Evolutionary conservation across 2,797 vertebrate genomes (phyloP).

Genomic region (Spinus pinus): DNA sequence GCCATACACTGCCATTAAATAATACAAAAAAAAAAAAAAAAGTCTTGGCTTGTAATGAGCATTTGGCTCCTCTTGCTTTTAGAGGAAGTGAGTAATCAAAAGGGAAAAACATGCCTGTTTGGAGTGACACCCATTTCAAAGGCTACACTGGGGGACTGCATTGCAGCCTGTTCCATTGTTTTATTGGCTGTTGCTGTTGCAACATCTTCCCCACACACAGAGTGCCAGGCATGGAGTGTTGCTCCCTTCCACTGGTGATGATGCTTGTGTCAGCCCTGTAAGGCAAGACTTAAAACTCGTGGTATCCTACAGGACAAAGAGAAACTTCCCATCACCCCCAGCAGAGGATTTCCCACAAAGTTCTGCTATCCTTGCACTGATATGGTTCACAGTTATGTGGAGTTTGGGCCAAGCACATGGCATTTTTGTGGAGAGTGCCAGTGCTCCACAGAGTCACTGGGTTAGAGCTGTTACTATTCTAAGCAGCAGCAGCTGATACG

Average conservation of each 20-base stretch:
- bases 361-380: neutral
- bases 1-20: slow-evolving; percentile 57
- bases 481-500: slow-evolving; percentile 42
- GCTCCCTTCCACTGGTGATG: neutral
- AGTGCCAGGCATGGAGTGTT: neutral
- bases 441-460: neutral
- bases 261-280: neutral
- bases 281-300: neutral
- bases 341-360: neutral
- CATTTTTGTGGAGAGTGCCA: neutral
- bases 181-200: neutral
- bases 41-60: slow-evolving; percentile 32
- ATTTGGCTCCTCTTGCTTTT: slow-evolving; percentile 55
- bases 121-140: slow-evolving; percentile 1
- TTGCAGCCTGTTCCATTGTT: neutral
- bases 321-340: neutral
- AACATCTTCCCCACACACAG: neutral
- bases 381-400: neutral
- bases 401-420: neutral
- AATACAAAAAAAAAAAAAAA: neutral
- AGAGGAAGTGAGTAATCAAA: slow-evolving; percentile 62
- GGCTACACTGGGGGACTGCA: neutral
- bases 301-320: neutral
- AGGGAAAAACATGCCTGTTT: neutral
- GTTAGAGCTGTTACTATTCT: slow-evolving; percentile 34